A percentile compares a stretch with the other conserved stretches of the same genome.
phyloP scores from a whole-genome alignment of 92 coral and sea anemone genomes.

The Paragorgia papillata region DNA sequence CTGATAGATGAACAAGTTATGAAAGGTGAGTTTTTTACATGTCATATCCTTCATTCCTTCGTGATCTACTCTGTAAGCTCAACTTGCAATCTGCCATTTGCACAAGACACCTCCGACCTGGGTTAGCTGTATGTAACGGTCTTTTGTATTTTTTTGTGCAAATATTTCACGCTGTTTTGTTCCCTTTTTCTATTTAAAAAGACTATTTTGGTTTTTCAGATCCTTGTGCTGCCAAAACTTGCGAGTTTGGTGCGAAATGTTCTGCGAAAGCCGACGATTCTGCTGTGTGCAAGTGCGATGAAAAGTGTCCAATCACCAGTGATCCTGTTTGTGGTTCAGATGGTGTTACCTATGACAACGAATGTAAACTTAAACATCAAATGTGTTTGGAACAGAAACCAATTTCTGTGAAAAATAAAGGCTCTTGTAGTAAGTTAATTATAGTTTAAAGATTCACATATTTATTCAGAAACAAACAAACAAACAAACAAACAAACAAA shows the following conservation, averaged over 20 bases:
- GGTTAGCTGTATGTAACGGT: neutral
- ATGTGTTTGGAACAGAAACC: constrained; percentile 81
- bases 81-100: too few relatives aligned
- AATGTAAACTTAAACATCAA: constrained; percentile 67
- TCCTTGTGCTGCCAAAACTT: constrained; percentile 83
- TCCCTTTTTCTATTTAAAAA: constrained; percentile 48
- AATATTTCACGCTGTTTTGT: constrained; percentile 73
- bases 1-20: constrained; percentile 65
- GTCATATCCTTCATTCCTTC: too few relatives aligned
- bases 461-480: too few relatives aligned
- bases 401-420: constrained; percentile 67
- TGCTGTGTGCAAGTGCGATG: constrained; percentile 13
- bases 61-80: too few relatives aligned
- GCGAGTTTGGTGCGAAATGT: constrained; percentile 83
- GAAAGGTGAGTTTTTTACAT: constrained; percentile 58
- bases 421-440: constrained; percentile 89
- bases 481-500: too few relatives aligned
- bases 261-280: constrained; percentile 56
- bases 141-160: constrained; percentile 62
- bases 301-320: neutral
- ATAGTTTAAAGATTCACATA: too few relatives aligned
- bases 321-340: constrained; percentile 73
- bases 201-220: constrained; percentile 49
- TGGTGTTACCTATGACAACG: constrained; percentile 61
- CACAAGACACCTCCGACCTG: too few relatives aligned